Base-by-base conservation (phyloP, 1,140 invertebrate species). In the Pissodes strobi region DNA sequence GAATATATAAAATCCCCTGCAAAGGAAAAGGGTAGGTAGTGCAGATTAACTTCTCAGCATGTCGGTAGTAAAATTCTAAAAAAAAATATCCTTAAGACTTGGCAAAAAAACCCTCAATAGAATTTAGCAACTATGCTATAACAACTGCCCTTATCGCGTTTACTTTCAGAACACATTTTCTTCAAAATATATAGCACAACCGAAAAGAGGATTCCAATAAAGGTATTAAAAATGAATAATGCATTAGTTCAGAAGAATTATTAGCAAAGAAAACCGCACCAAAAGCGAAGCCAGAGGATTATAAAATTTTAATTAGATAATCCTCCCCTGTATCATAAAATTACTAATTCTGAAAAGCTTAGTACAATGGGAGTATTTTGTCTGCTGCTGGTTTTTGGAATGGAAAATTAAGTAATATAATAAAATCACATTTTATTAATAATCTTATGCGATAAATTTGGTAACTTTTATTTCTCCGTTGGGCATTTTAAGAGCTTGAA, bases 241-340 rank as follows among this genome's bases (percentile, higher is more conserved):
- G 30, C 52, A 55, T 55, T 39, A 55, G 52, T 38, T 39, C 21
- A 22, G 23, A 55, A 39, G 52, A 55, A 39, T 55, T 55, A 55
- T 39, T 55, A 55, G 30, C 49, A 34, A 52, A 52, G 37, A 55
- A 39, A 39, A 38, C 52, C 30, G 23, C 19, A 8, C 37, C 30
- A 39, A 38, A 55, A 55, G 37, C 52, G 34, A 55, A 21, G 30
- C 17, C 34, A 21, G 37, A 55, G 34, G 27, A 55, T 55, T 55
- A 55, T 55, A 55, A 55, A 55, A 55, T 55, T 55, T 55, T 55
- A 55, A 55, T 55, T 38, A 55, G 52, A 55, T 55, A 55, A 55
- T 55, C 52, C 52, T 39, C 52, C 52, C 52, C 52, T 55, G 52
- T 55, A 55, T 55, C 52, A 55, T 55, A 55, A 55, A 55, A 55